These are phyloP conservation scores for Anthoscopus minutus DNA, from an alignment of 2,113 vertebrate species.

Conservation along the genomic window DNA sequence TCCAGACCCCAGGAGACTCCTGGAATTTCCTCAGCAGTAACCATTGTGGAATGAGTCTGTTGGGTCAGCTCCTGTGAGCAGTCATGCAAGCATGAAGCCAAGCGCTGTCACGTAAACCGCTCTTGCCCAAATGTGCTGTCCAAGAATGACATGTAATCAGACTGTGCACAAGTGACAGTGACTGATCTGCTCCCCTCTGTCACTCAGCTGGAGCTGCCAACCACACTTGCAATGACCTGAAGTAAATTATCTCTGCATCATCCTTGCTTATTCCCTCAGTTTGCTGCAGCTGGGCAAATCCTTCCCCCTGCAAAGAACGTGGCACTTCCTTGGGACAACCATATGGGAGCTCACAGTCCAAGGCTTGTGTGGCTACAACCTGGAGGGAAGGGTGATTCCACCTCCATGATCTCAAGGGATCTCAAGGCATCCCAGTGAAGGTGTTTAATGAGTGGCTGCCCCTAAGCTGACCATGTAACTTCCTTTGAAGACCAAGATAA, in stretches of 20 bases:
- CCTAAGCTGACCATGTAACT: neutral
- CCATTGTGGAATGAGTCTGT: neutral
- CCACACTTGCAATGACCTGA: neutral
- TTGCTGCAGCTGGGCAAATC: neutral
- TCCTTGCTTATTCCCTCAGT: neutral
- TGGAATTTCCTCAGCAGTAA: conserved; percentile 43
- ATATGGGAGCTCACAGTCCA: accelerated
- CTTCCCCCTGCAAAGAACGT: neutral
- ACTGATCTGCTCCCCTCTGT: neutral
- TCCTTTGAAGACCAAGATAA: neutral
- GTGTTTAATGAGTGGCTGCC: neutral
- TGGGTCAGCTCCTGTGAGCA: neutral
- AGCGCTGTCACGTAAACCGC: neutral
- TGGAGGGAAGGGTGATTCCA: neutral
- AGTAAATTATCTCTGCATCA: neutral
- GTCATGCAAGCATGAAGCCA: neutral
- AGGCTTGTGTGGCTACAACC: neutral
- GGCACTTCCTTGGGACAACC: neutral
- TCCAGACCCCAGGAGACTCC: neutral
- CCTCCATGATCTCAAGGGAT: neutral
- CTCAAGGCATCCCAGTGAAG: neutral
- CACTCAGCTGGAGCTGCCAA: neutral
- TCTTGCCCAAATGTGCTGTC: neutral
- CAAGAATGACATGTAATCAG: neutral
- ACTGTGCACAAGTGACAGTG: neutral